Evolutionary conservation across 2,797 vertebrate genomes (phyloP), one percentile per base, ranked within the genome.

Genomic region (Myotis daubentonii): DNA sequence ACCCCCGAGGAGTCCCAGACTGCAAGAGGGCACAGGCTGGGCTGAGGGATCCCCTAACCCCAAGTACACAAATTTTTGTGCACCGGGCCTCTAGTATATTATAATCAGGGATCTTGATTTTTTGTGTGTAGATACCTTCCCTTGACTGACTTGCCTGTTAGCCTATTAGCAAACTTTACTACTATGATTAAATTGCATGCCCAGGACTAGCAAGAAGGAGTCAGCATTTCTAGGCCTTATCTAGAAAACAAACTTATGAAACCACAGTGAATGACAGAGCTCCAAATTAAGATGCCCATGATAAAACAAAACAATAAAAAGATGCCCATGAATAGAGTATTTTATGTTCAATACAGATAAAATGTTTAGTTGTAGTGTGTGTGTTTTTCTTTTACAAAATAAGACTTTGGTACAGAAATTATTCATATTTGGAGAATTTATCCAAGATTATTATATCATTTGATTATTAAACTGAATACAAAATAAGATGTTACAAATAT

Each of bases 341-440:
- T 75, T 44, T 44, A 4, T 55, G 5, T 65, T 90, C 44, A 85
- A 76, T 36, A 30, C 12, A 74, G 47, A 90, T 41, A 80, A 83
- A 88, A 96, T 51, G 19, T 51, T 80, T 15, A 22, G 11, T 62
- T 89, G 60, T 20, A 47, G 11, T 60, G 33, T 16, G 47, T 76
- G 68, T 17, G n/a, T 75, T 6, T 60, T 89, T 80, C 38, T 91
- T 74, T 82, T 49, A 79, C 7, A 71, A 79, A 79, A 83, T 55
- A 85, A 15, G 41, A 3, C 33, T 51, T 25, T 51, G 30, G 28
- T 80, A 75, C n/a, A 82, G 53, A 87, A 87, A 25, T 85, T 79
- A 89, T 60, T 62, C 12, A 44, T 70, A 75, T 74, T 47, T 94
- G 49, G 57, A 76, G 72, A 94, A 89, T 89, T 81, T 78, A 57